Evolutionary conservation across 2,888 invertebrate genomes (phyloP), one percentile per base, ranked within the genome.

Genomic region (Boloria euphrosyne): DNA sequence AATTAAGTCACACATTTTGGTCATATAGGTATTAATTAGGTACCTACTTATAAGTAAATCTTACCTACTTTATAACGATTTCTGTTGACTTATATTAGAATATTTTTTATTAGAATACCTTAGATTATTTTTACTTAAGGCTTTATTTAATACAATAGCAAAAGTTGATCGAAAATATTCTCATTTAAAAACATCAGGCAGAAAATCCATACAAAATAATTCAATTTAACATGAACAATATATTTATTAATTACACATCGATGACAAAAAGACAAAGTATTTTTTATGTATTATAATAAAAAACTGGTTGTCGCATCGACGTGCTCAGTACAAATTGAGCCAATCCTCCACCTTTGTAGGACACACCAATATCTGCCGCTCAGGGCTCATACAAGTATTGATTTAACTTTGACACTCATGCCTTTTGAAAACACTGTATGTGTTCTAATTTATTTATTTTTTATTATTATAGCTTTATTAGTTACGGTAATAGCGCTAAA

Each of bases 311-410:
- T 69, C 71, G 67, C 63, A 65, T 66, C 49, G 67, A 74, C 89
- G 89, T 90, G 89, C 76, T 74, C 57, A 44, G 53, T n/a, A 71
- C 83, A 87, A 87, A 89, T 90, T 89, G 86, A 71, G 86, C 80
- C 85, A 90, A 89, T 90, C 77, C 64, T 72, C 70, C 82, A 85
- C 87, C 86, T 86, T 80, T 79, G 78, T 81, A 75, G 71, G 81
- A 78, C 76, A 80, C 79, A 82, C 81, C 83, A 85, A 87, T 87
- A 82, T 87, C 88, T 87, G 85, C 84, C 78, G 81, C 77, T 76
- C 77, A 74, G 74, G 66, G 67, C 69, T 68, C 53, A 64, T 53
- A 66, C 66, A 46, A 53, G 49, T 65, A 65, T 60, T 60, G 54
- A 65, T 65, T 65, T 65, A 65, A 65, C 54, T 65, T 59, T 65